Base-by-base conservation (phyloP, 2,797 vertebrate genomes). In the Pseudochaenichthys georgianus region DNA sequence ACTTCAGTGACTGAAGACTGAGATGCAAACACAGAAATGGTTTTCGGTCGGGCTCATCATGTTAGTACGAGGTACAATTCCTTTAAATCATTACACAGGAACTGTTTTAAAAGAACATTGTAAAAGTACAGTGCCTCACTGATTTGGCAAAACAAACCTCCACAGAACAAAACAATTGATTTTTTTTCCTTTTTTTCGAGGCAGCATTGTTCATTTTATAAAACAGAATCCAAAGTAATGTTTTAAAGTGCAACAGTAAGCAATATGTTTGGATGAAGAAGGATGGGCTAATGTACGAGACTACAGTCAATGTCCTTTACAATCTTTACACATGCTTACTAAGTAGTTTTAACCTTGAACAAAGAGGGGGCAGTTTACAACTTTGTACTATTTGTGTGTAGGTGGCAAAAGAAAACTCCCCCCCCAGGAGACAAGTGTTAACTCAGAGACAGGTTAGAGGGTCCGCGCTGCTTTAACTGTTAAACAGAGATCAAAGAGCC, bases 401-500 rank as follows among this genome's bases (percentile, higher is more conserved):
- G 52, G 72, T 62, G 70, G 51, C 41, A 61, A 61, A 5, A 58
- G 38, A 16, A 64, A 66, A 57, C 21, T 41, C 53, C 70, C 42
- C 10, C 10, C 23, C 23, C 23, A 59, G 58, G 72, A 74, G 19
- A 68, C 17, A 59, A 46, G 9, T 15, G 48, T 76, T 62, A 65
- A 76, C 52, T 74, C 13, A 73, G 46, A 42, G 73, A 70, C 68
- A 68, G 23, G 58, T 83, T 55, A 59, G 55, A 10, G 58, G 34
- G 21, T 28, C 13, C 53, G n/a, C 41, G 43, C 71, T 63, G 68
- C 70, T 70, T 70, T 15, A 55, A 78, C 59, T 67, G 58, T 79
- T 81, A 46, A 69, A 81, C 46, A 64, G 59, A 75, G 71, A 88
- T 83, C 74, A 87, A 78, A 84, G 53, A 68, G 23, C 23, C 23